Conservation (phyloP, 1,140 invertebrate genomes). For the Chlorops oryzae region DNA sequence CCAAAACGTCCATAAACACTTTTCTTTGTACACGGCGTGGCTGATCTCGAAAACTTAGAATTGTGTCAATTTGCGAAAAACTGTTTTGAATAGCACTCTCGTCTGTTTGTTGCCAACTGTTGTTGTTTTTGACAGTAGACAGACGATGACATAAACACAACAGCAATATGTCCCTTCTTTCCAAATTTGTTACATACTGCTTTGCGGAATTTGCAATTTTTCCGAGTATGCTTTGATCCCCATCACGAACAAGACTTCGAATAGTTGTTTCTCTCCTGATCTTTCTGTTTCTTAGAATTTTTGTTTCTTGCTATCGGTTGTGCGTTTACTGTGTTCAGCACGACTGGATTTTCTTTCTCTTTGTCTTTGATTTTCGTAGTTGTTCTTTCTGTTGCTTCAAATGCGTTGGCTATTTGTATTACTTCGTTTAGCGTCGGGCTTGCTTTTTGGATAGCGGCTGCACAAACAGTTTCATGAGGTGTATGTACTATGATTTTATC, state of each 20-base stretch:
- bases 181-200: slow-evolving; percentile 2
- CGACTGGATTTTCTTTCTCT: not conserved
- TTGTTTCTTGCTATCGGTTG: not conserved
- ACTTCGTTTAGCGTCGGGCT: not conserved
- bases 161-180: slow-evolving; percentile 4
- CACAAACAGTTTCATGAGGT: slow-evolving; percentile 10
- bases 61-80: not conserved
- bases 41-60: too few species aligned
- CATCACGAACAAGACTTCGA: slow-evolving; percentile 9
- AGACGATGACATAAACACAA: slow-evolving; percentile 7
- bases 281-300: not conserved
- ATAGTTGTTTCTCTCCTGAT: not conserved
- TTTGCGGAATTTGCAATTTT: slow-evolving; percentile 10
- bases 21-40: too few species aligned
- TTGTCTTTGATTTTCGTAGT: slow-evolving; percentile 2
- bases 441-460: slow-evolving; percentile 7
- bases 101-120: slow-evolving; percentile 2
- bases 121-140: not conserved
- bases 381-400: slow-evolving; percentile 8
- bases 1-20: not conserved
- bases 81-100: too few species aligned
- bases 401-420: slow-evolving; percentile 1
- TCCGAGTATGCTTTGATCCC: slow-evolving; percentile 2
- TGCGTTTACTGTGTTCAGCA: not conserved
- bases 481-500: slow-evolving; percentile 7